Percentiles rank a stretch among this genome's conserved stretches.
These are phyloP conservation scores for Antechinus stuartii DNA, from an alignment of 2,113 vertebrate genomes.

Conservation along the genomic window DNA sequence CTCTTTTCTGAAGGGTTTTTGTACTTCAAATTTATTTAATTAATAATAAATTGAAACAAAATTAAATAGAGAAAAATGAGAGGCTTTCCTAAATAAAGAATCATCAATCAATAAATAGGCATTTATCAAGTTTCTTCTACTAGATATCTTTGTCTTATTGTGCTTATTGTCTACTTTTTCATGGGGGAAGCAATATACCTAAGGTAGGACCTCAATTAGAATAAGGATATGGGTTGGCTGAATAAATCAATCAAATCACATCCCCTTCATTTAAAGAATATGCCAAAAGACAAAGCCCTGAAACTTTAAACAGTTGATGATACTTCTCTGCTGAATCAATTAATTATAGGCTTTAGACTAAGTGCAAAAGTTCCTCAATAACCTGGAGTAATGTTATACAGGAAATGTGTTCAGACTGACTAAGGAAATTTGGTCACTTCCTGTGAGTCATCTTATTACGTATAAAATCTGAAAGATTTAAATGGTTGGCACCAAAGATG, in stretches of 20 bases:
- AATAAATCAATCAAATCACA: not conserved
- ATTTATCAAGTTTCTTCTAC: not conserved
- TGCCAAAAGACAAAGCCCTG: not conserved
- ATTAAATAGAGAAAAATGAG: not conserved
- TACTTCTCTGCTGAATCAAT: not conserved
- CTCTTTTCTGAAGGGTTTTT: not conserved
- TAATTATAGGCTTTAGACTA: not conserved
- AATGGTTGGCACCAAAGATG: too few species aligned
- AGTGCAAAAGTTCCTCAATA: too few species aligned
- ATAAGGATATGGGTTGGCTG: not conserved
- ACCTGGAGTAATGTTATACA: too few species aligned
- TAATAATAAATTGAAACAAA: slow-evolving; percentile 43
- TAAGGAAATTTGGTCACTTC: too few species aligned
- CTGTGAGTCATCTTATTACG: too few species aligned
- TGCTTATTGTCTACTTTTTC: not conserved
- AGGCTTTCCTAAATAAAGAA: not conserved
- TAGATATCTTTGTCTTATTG: not conserved
- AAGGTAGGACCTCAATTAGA: not conserved
- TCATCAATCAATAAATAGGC: not conserved
- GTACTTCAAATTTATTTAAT: not conserved
- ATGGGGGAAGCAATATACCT: not conserved
- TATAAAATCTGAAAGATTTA: too few species aligned
- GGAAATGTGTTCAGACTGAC: too few species aligned
- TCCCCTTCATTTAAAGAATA: not conserved
- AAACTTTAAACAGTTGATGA: not conserved